Evolutionary conservation across 2,113 vertebrate species (phyloP).

Genomic region (Sapajus apella): DNA sequence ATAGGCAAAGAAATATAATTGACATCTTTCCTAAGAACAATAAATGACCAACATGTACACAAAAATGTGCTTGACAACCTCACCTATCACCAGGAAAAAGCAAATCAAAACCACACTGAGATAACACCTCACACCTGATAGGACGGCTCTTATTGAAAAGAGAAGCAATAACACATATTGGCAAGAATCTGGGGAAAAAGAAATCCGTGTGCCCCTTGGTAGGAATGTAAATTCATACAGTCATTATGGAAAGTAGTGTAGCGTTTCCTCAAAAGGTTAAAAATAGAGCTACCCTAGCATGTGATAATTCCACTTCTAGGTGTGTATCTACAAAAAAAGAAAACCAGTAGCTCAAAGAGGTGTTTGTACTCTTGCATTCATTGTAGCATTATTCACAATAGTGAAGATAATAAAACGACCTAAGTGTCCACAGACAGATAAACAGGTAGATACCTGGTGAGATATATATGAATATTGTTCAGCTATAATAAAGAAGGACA

Average conservation of each 20-base stretch:
- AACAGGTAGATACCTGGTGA: not conserved
- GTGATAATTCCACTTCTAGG: not conserved
- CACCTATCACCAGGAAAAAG: not conserved
- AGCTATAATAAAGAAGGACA: not conserved
- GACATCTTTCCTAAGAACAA: not conserved
- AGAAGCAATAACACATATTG: not conserved
- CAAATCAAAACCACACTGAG: not conserved
- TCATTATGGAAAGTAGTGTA: not conserved
- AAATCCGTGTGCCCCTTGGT: too few relatives aligned
- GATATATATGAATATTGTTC: not conserved
- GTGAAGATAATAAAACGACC: not conserved
- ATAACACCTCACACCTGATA: too few relatives aligned
- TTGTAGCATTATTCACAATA: not conserved
- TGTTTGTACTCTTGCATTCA: not conserved
- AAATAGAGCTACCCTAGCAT: not conserved
- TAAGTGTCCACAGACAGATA: not conserved
- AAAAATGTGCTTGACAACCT: not conserved
- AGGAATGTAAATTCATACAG: not conserved
- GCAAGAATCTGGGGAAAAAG: not conserved
- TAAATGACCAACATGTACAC: not conserved
- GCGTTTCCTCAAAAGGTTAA: not conserved
- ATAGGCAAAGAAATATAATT: not conserved
- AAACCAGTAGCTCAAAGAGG: not conserved
- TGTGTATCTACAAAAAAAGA: not conserved
- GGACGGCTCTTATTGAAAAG: not conserved